Percentiles rank a stretch among this genome's conserved stretches.
Evolutionary conservation across 2,113 vertebrate species (phyloP).

Genomic region (Peucedramus taeniatus): DNA sequence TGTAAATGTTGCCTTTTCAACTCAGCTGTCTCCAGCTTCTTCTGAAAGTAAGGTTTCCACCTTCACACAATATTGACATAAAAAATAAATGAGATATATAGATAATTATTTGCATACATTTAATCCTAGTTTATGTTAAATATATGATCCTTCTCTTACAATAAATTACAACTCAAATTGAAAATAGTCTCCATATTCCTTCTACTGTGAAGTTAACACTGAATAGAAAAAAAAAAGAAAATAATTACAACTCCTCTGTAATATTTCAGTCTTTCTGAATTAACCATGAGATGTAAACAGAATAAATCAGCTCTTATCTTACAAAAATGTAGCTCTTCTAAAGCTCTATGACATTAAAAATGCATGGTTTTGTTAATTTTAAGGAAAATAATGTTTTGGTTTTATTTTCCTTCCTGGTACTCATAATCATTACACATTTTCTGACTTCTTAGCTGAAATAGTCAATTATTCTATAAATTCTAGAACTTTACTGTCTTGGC

Average conservation of each 20-base stretch:
- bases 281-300: background rate
- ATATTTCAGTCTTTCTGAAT: background rate
- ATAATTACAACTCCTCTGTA: background rate
- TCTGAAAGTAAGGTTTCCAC: background rate
- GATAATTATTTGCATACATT: background rate
- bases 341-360: background rate
- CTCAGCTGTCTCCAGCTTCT: background rate
- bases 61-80: background rate
- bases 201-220: background rate
- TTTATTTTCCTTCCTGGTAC: background rate
- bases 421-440: background rate
- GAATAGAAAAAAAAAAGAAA: background rate
- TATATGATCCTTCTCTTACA: background rate
- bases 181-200: background rate
- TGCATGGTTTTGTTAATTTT: background rate
- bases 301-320: background rate
- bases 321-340: background rate
- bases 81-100: background rate
- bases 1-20: background rate
- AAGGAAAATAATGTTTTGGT: background rate
- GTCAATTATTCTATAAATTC: background rate
- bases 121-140: background rate
- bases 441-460: background rate
- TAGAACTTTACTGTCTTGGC: background rate
- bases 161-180: background rate